Conservation (phyloP, 2,113 vertebrate genomes). For the Hypomesus transpacificus region DNA sequence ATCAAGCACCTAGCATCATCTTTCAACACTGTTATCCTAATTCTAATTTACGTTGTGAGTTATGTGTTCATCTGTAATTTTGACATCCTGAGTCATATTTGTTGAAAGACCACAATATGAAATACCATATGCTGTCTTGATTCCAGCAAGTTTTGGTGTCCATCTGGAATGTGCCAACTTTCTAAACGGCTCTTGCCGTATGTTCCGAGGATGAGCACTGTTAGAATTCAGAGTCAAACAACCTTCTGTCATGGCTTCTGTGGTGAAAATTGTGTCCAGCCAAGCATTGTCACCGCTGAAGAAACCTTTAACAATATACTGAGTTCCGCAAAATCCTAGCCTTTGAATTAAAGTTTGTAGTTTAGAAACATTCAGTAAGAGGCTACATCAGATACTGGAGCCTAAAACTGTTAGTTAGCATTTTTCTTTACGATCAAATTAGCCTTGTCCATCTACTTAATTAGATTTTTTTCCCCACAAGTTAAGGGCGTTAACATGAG, state of each 20-base stretch:
- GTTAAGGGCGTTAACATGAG: no score
- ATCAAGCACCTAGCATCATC: background rate
- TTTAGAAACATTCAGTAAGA: no score
- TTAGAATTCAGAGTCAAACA: background rate
- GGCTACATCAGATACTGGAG: no score
- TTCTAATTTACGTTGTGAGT: constrained; percentile 5
- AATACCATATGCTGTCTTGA: background rate
- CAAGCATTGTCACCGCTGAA: no score
- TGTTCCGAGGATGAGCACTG: background rate
- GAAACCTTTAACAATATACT: no score
- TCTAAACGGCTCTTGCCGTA: background rate
- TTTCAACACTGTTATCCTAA: background rate
- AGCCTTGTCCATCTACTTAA: no score
- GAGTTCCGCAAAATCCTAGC: no score
- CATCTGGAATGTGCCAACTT: background rate
- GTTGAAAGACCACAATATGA: background rate
- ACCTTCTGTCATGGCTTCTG: background rate
- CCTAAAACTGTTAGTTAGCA: no score
- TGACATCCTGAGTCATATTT: background rate
- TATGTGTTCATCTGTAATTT: constrained; percentile 1
- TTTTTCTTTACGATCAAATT: no score
- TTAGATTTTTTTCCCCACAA: no score
- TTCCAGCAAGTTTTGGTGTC: constrained; percentile 3
- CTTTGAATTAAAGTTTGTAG: no score
- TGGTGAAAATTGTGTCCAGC: background rate